A percentile compares a stretch with the other conserved stretches of the same genome.
These are phyloP conservation scores for Brotula barbata DNA, from an alignment of 2,797 vertebrate genomes.

Conservation along the genomic window DNA sequence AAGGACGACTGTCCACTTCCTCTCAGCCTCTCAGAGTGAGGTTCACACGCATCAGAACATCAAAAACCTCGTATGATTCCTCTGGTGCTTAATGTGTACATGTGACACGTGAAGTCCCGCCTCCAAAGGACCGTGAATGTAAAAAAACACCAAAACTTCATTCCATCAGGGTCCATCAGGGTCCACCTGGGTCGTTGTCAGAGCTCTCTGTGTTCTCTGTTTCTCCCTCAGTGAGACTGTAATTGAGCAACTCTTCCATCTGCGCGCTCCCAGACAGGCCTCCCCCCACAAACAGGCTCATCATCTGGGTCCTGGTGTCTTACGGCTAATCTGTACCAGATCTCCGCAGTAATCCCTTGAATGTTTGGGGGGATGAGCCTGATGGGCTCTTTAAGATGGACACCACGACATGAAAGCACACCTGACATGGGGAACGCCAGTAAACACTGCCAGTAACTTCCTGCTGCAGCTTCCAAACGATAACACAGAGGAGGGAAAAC, in stretches of 20 bases:
- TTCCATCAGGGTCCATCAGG: background rate
- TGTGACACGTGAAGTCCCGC: too few relatives aligned
- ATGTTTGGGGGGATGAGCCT: conserved; percentile 62
- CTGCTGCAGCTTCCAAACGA: conserved; percentile 50
- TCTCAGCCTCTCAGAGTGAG: too few relatives aligned
- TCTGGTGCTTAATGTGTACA: too few relatives aligned
- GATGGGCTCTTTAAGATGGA: conserved; percentile 55
- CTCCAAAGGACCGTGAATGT: too few relatives aligned
- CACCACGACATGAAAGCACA: conserved; percentile 59
- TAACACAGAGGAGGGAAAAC: conserved; percentile 50
- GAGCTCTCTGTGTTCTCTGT: background rate
- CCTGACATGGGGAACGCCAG: conserved; percentile 48
- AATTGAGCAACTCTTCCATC: conserved; percentile 25
- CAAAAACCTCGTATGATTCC: too few relatives aligned
- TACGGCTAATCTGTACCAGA: conserved; percentile 62
- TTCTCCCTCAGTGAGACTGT: conserved; percentile 17
- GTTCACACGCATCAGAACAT: too few relatives aligned
- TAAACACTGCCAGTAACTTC: conserved; percentile 50
- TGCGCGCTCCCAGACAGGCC: conserved; percentile 30
- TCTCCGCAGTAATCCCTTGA: conserved; percentile 49
- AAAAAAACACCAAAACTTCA: background rate
- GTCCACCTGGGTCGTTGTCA: background rate
- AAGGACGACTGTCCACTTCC: too few relatives aligned
- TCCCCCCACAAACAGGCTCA: conserved; percentile 36
- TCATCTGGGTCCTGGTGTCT: conserved; percentile 46